Base-by-base conservation (phyloP, 2,797 vertebrate species). In the Xenops minutus region DNA sequence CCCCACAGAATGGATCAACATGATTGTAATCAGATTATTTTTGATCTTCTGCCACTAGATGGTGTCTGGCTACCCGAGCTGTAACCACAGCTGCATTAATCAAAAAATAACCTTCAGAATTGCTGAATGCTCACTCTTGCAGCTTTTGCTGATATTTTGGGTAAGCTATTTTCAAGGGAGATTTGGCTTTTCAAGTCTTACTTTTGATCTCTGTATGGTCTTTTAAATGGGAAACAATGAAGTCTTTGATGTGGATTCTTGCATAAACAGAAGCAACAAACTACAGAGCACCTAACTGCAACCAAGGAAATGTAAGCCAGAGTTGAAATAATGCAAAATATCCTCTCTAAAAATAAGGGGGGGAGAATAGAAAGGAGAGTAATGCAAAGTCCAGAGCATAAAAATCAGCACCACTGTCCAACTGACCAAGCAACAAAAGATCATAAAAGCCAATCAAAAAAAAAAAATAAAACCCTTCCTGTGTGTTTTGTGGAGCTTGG, bases 231-330 rank as follows among this genome's bases (percentile, higher is more conserved):
- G 41, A 54, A 95, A 92, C 4, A 3, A 67, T 59, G 19, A 82
- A 83, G 63, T 4, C 83, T 96, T 96, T 95, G 88, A 95, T 94
- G 85, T 85, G 77, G 84, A 64, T 79, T 95, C 79, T 95, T 74
- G 41, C 81, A 85, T 67, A 85, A 95, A 80, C 43, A 93, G 56
- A 63, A 83, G 32, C n/a, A 43, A 72, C 0, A 1, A 90, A 52
- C 61, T 67, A 41, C 41, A 77, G 61, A 79, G 80, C 63, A 83
- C 49, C 72, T 71, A 49, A 80, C 30, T 51, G 54, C 78, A 80
- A 79, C 32, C 23, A 85, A 64, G 24, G 22, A 75, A 79, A 59
- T 26, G 23, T 9, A 32, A 89, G 49, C 78, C 56, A 72, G 27
- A n/a, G 20, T 21, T 80, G 48, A 89, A 88, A 36, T 15, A 71